Base-by-base conservation (phyloP, 2,113 vertebrate species). In the Eulemur rufifrons region DNA sequence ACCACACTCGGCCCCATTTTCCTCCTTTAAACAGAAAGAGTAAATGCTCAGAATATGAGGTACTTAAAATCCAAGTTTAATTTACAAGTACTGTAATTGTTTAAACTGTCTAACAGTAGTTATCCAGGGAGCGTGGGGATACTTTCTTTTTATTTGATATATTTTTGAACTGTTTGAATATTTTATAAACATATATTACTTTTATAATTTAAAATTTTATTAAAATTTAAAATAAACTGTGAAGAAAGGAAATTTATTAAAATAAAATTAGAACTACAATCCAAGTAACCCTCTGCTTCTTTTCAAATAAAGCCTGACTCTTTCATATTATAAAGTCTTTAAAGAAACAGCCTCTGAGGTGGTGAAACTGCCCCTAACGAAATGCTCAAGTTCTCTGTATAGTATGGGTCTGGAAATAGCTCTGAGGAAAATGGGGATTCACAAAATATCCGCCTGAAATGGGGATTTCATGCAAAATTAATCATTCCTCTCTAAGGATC, bases 201-300 rank as follows among this genome's bases (percentile, higher is more conserved):
- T 83, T 93, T 83, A 84, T 61, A 80, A 93, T 92, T 96, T 89
- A 97, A 96, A 95, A 82, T 76, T 64, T 74, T 89, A 94, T 95
- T 97, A 92, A 94, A 96, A 92, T 82, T 94, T 93, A 96, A 97
- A 96, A 73, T 89, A 94, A 96, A 95, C 59, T 93, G n/a, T n/a
- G 63, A 97, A 95, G 56, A 63, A 93, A 95, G 42, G 12, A 89
- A 96, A 91, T 15, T 42, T 92, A 91, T 86, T 84, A 93, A 96
- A 93, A 93, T 87, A 93, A 97, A 94, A 93, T 96, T 56, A 94
- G 59, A 94, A 76, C 45, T 50, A 90, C 69, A 95, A 96, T 80
- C 82, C 82, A 94, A 91, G 20, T 61, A 77, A 89, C 17, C 11
- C 61, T 92, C 59, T 91, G 34, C 91, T 97, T 96, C 39, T 78